Conservation (phyloP, 2,888 invertebrate species). For the Timema podura region DNA sequence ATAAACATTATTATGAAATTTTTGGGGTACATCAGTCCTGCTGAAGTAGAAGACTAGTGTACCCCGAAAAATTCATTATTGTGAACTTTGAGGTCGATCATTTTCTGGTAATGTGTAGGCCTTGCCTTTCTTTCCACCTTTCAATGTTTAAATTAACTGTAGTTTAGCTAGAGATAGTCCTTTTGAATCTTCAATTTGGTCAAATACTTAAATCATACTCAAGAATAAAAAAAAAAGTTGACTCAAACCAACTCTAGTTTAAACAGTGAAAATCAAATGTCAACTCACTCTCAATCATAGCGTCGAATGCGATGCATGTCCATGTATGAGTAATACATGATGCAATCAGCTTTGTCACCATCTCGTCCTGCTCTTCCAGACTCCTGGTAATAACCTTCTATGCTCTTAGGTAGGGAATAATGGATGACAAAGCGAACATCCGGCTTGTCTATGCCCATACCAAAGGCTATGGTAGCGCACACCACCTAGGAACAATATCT, state of each 20-base stretch:
- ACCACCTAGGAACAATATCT: constrained; percentile 54
- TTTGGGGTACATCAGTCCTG: too few relatives aligned
- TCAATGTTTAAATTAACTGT: too few relatives aligned
- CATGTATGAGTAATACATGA: constrained; percentile 81
- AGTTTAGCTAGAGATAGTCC: too few relatives aligned
- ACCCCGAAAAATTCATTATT: too few relatives aligned
- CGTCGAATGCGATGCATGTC: constrained; percentile 72
- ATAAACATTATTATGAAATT: too few relatives aligned
- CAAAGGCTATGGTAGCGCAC: constrained; percentile 97
- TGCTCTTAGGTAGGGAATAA: constrained; percentile 87
- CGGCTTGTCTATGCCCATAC: constrained; percentile 99
- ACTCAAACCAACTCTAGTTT: constrained; percentile 13
- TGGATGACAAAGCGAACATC: constrained; percentile 94
- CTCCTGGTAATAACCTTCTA: constrained; percentile 97
- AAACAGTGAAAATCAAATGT: background rate
- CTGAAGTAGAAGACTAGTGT: too few relatives aligned
- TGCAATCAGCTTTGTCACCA: constrained; percentile 76
- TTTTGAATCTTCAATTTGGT: too few relatives aligned
- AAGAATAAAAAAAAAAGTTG: background rate
- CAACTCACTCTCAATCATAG: constrained; percentile 63
- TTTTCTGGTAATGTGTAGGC: too few relatives aligned
- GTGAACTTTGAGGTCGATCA: too few relatives aligned
- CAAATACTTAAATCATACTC: background rate
- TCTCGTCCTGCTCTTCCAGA: constrained; percentile 96
- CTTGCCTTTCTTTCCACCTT: too few relatives aligned